Percentiles rank a stretch among this genome's conserved stretches.
Conservation (phyloP, 2,888 invertebrate genomes). For the Cerastis rubricosa region DNA sequence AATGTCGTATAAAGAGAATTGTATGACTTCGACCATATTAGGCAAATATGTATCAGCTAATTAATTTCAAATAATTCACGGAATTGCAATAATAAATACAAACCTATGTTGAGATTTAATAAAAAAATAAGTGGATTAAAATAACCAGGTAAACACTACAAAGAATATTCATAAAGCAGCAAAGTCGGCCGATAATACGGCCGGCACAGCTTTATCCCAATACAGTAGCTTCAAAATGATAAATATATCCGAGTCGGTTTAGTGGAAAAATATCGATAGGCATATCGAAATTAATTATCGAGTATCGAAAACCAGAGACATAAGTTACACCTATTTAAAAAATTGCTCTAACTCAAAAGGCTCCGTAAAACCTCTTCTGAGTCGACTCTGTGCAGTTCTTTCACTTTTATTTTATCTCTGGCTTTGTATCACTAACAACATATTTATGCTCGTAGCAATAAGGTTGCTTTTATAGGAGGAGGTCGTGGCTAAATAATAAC, state of each 20-base stretch:
- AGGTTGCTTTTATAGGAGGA: too few relatives aligned
- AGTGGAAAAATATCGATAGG: not conserved
- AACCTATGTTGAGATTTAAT: not conserved
- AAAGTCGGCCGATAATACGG: conserved; percentile 34
- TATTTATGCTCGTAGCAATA: too few relatives aligned
- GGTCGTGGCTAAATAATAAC: too few relatives aligned
- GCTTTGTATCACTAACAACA: too few relatives aligned
- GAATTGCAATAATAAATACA: not conserved
- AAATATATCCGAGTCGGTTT: conserved; percentile 39
- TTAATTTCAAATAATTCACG: not conserved
- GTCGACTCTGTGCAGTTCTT: not conserved
- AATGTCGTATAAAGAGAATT: too few relatives aligned
- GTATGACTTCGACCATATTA: too few relatives aligned
- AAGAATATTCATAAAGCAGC: conserved; percentile 39
- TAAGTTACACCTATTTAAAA: not conserved
- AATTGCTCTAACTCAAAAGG: not conserved
- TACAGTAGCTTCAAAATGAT: conserved; percentile 52
- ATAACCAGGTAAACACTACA: conserved; percentile 22
- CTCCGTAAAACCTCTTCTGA: not conserved
- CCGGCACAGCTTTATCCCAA: conserved; percentile 37
- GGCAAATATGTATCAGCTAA: too few relatives aligned
- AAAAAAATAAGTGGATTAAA: not conserved
- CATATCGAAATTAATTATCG: not conserved
- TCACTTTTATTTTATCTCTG: not conserved
- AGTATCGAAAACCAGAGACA: not conserved